Evolutionary conservation across 2,797 vertebrate species (phyloP), one percentile per base, ranked within the genome.

Genomic region (Bradypodion pumilum): DNA sequence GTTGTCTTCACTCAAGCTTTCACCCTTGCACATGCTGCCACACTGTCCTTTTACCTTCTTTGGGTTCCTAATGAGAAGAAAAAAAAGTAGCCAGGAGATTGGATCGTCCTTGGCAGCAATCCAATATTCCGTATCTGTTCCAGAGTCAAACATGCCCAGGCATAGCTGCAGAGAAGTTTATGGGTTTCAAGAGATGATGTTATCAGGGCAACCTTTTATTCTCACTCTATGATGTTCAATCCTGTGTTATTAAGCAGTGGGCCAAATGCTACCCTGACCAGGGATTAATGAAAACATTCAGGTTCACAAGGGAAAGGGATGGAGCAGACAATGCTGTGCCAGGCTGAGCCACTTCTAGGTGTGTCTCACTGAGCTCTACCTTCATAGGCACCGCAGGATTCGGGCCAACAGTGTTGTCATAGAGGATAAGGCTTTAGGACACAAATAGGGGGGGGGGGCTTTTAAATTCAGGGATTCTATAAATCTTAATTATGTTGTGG

Each of bases 191-290:
- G 66, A 46, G 5, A 59, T 59, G 74, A 86, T 86, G 68, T 56
- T 82, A 82, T 86, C 74, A 35, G 12, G 66, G 21, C 7, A 73
- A 35, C 74, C 27, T 27, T 56, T 80, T 59, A 49, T 42, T 52
- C 68, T 77, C 35, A 56, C 16, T 16, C 42, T 86, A n/a, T n/a
- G 66, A 66, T 72, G 85, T 82, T 78, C 74, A 78, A 29, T 82
- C 80, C 59, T 86, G 59, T 13, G 56, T 63, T 65, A 65, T 65
- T 44, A 74, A 78, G 23, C 15, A 56, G 46, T 15, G 60, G 60
- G 29, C 59, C 56, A 37, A 21, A 66, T 46, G n/a, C 66, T 80
- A 60, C 16, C 19, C 78, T 70, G 84, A 78, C 84, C 73, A 3
- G 9, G 49, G 73, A 63, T 77, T 42, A 63, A 49, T 46, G 40